phyloP scores from a whole-genome alignment of 1,140 invertebrate genomes.

The Saccostrea glomerata region DNA sequence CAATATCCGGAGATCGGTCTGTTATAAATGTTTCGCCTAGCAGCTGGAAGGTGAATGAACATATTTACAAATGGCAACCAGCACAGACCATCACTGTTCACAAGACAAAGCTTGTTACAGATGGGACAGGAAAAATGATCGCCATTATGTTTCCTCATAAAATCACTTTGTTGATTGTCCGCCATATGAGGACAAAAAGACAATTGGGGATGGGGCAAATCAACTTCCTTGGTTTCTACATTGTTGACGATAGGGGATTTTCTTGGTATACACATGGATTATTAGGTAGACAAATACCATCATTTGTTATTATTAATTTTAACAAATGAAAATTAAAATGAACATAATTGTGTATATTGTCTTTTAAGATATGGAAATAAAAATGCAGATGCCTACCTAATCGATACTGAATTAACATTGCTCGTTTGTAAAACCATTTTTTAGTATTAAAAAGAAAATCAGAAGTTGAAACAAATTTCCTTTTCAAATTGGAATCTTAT shows the following conservation, averaged over 20 bases:
- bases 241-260: constrained; percentile 56
- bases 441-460: no score
- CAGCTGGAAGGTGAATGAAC: constrained; percentile 44
- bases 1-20: constrained; percentile 42
- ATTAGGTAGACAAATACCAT: constrained; percentile 37
- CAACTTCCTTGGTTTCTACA: constrained; percentile 56
- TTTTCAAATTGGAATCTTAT: no score
- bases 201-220: constrained; percentile 51
- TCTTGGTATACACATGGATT: constrained; percentile 56
- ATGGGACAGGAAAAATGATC: constrained; percentile 55
- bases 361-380: background rate
- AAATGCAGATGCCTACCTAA: background rate
- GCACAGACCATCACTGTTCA: constrained; percentile 47
- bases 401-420: no score
- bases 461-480: no score
- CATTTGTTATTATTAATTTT: background rate
- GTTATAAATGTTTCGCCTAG: constrained; percentile 44
- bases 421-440: no score
- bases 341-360: no score
- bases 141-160: constrained; percentile 54
- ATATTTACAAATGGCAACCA: constrained; percentile 39
- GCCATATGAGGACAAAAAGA: constrained; percentile 53
- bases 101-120: constrained; percentile 56
- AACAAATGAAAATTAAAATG: no score
- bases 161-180: constrained; percentile 50